Evolutionary conservation across 2,888 invertebrate species (phyloP).

Genomic region (Drosophila vallismaia): DNA sequence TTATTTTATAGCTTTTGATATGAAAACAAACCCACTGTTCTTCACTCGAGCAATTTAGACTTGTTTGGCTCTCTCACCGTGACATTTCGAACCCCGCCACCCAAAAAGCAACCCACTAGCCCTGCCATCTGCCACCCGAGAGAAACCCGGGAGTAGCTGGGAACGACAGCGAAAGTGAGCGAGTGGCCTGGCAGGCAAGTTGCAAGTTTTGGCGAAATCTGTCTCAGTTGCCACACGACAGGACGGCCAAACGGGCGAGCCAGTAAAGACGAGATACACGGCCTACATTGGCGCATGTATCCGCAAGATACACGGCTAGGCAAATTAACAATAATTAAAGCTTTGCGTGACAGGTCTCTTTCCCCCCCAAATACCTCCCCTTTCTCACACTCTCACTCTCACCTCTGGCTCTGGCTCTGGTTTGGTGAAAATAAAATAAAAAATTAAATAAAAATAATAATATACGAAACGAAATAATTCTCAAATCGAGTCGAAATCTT

Average conservation of each 20-base stretch:
- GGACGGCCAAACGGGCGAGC: constrained; percentile 65
- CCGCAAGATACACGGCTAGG: constrained; percentile 38
- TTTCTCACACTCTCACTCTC: constrained; percentile 14
- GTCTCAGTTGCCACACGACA: constrained; percentile 72
- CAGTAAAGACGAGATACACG: constrained; percentile 11
- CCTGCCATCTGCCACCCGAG: constrained; percentile 5
- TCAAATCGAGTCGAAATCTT: constrained; percentile 56
- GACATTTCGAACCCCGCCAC: constrained; percentile 47
- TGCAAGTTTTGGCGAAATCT: constrained; percentile 42
- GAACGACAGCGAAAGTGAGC: constrained; percentile 37
- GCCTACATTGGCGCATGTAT: constrained; percentile 31
- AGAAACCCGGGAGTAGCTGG: constrained; percentile 16
- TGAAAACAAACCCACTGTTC: background rate
- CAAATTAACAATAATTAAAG: constrained; percentile 63
- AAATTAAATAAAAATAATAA: constrained; percentile 17
- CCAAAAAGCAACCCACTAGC: constrained; percentile 45
- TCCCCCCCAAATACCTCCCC: background rate
- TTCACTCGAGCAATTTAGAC: constrained; percentile 16
- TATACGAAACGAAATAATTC: constrained; percentile 39
- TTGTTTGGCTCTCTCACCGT: constrained; percentile 20
- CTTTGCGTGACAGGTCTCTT: constrained; percentile 47
- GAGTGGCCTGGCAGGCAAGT: constrained; percentile 27
- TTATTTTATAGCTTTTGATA: background rate
- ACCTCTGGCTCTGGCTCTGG: constrained; percentile 8
- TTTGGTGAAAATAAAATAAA: constrained; percentile 10